Evolutionary conservation across 1,140 invertebrate genomes (phyloP), one percentile per base, ranked within the genome.

Genomic region (Aphelinus certus): DNA sequence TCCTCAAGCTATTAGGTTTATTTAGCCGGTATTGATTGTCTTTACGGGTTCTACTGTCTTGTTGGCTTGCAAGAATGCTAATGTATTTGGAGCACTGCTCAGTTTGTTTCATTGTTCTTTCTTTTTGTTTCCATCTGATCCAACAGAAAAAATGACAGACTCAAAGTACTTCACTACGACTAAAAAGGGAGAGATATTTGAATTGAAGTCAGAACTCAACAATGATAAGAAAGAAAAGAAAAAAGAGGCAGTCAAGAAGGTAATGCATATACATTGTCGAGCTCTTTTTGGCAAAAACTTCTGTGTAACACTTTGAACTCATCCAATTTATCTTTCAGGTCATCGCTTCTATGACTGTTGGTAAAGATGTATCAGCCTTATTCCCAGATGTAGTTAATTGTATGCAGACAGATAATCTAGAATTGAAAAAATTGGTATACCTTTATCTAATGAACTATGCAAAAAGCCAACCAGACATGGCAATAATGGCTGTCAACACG

Each of bases 181-280:
- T 73, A 99, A 99, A 88, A 99, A 99, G 88, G 98, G 97, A 82
- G 97, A 99, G 90, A 98, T 99, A 83, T 99, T 98, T 88, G 97
- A 99, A 89, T 88, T 99, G 55, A 99, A 99, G 88, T 98, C 96
- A 60, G 98, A 99, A 87, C 89, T 99, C 10, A 99, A 99, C 86
- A 99, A 97, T 91, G 98, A 99, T 83, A 99, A 99, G 87, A 99
- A 99, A 85, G 98, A 99, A 83, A 99, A 99, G 89, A 99, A 99
- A 85, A 95, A 98, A 85, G 98, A 99, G 89, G 98, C 98, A 77
- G 98, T 99, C 0, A 99, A 99, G 87, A 99, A 99, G 92, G 94
- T 94, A 89, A 82, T 77, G 49, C 53, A 5, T 61, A 26, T 26
- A 26, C 26, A 26, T 26, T 26, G 26, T 26, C 26, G 26, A 26